Evolutionary conservation across 2,113 vertebrate species (phyloP).

Genomic region (Labeo catla): DNA sequence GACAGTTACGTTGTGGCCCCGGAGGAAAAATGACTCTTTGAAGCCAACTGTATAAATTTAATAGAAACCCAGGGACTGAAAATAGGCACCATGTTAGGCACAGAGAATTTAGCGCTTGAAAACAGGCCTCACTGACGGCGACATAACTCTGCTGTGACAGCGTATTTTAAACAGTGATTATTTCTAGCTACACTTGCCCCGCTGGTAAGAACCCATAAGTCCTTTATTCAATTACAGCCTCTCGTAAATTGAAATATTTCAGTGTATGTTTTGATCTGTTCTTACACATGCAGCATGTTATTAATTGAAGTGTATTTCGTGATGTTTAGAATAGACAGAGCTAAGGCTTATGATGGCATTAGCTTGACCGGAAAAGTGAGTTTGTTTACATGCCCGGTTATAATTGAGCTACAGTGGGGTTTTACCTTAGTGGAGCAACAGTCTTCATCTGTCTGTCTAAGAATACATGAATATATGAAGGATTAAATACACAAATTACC

Average conservation of each 20-base stretch:
- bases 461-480: not conserved
- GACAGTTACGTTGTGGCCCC: slow-evolving; percentile 24
- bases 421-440: not conserved
- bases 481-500: not conserved
- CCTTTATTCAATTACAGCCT: slow-evolving; percentile 37
- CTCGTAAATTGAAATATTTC: slow-evolving; percentile 47
- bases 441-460: not conserved
- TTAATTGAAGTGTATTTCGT: slow-evolving; percentile 56
- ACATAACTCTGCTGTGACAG: slow-evolving; percentile 42
- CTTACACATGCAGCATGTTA: slow-evolving; percentile 56
- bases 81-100: slow-evolving; percentile 68
- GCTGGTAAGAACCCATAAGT: slow-evolving; percentile 54
- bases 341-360: slow-evolving; percentile 33
- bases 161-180: slow-evolving; percentile 63
- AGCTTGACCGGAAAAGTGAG: slow-evolving; percentile 31
- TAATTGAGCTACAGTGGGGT: not conserved
- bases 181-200: slow-evolving; percentile 53
- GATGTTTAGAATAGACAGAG: slow-evolving; percentile 52
- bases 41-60: slow-evolving; percentile 52
- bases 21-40: slow-evolving; percentile 48
- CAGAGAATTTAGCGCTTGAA: slow-evolving; percentile 43
- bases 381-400: not conserved
- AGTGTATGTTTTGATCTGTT: slow-evolving; percentile 55
- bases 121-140: slow-evolving; percentile 3
- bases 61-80: slow-evolving; percentile 56